Conservation (phyloP, 2,888 invertebrate genomes). For the Patella pellucida region DNA sequence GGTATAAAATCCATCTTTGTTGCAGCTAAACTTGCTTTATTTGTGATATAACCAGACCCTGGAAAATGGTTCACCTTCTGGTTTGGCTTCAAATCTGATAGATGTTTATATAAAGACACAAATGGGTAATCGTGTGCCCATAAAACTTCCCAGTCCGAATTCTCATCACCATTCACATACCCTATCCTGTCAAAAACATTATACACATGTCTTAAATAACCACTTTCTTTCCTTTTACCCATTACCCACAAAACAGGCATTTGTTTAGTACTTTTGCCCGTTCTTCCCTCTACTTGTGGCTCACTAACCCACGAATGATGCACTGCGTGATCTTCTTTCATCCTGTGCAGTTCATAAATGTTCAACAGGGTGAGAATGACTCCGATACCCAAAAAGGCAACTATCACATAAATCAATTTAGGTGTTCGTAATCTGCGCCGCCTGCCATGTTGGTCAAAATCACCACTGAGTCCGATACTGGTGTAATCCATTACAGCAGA, state of each 20-base stretch:
- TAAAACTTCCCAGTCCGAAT: slow-evolving; percentile 83
- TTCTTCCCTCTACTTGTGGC: slow-evolving; percentile 42
- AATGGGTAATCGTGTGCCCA: slow-evolving; percentile 98
- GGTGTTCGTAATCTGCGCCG: slow-evolving; percentile 26
- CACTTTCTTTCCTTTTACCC: slow-evolving; percentile 71
- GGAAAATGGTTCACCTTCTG: no score
- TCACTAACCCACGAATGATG: slow-evolving; percentile 26
- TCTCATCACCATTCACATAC: slow-evolving; percentile 73
- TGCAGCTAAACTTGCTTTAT: no score
- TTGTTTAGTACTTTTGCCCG: slow-evolving; percentile 31
- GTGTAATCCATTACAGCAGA: no score
- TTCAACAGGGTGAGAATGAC: slow-evolving; percentile 59
- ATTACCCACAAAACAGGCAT: slow-evolving; percentile 53
- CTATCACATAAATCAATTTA: slow-evolving; percentile 42
- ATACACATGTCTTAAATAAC: slow-evolving; percentile 85
- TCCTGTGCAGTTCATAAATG: slow-evolving; percentile 63
- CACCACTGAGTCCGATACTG: no score
- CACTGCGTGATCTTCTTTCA: slow-evolving; percentile 50
- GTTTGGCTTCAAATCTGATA: slow-evolving; percentile 78
- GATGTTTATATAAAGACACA: slow-evolving; percentile 72
- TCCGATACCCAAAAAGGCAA: slow-evolving; percentile 52
- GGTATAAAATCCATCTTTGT: no score
- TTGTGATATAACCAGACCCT: no score
- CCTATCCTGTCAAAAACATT: slow-evolving; percentile 83
- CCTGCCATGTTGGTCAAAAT: neutral